phyloP scores from a whole-genome alignment of 2,113 vertebrate genomes.

The Chionodraco myersi region DNA sequence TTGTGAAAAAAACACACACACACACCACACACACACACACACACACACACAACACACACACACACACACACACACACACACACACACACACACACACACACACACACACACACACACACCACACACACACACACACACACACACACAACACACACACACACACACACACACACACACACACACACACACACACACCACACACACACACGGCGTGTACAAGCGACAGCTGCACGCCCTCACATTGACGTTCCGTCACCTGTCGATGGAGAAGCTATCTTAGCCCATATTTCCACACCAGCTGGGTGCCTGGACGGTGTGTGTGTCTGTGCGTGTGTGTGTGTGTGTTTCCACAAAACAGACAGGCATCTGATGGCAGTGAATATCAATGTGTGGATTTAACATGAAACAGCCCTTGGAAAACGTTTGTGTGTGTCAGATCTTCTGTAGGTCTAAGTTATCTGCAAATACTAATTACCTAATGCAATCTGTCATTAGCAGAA shows the following conservation, averaged over 20 bases:
- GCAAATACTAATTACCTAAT: not conserved
- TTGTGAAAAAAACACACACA: not conserved
- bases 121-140: not conserved
- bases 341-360: conserved; percentile 33
- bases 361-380: conserved; percentile 59
- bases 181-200: not conserved
- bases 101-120: not conserved
- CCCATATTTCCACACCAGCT: conserved; percentile 70
- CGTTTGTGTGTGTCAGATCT: conserved; percentile 26
- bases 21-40: not conserved
- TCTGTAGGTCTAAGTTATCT: not conserved
- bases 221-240: conserved; percentile 71
- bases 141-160: conserved; percentile 8
- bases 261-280: conserved; percentile 59
- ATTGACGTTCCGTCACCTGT: conserved; percentile 69
- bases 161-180: not conserved
- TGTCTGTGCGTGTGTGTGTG: not conserved
- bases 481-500: not conserved
- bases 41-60: not conserved
- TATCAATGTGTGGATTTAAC: conserved; percentile 64
- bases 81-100: not conserved
- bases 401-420: conserved; percentile 20
- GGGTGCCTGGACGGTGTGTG: conserved; percentile 47
- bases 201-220: conserved; percentile 12
- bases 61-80: not conserved